Base-by-base conservation (phyloP, 2,113 vertebrate species). In the Bos indicus region DNA sequence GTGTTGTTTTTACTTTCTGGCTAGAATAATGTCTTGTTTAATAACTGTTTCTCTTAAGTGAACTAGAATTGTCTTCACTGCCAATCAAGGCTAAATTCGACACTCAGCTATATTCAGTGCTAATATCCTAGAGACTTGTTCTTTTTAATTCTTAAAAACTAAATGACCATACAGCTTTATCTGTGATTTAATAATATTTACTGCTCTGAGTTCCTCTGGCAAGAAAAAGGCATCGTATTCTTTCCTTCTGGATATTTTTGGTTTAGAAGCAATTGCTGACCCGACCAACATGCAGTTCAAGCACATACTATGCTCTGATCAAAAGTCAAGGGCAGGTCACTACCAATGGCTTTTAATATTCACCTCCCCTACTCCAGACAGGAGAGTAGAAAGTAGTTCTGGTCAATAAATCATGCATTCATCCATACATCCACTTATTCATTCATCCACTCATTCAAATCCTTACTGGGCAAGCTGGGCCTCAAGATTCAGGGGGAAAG, bases 21-120 rank as follows among this genome's bases (percentile, higher is more conserved):
- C 54, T 74, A 87, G 51, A 84, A 57, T 52, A 84, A 95, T 48
- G 30, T 36, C 54, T 91, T 94, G 33, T 56, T 92, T 88, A 94
- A 88, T 85, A 93, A 92, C 81, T 92, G 40, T 51, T 97, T 98
- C 60, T 96, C 40, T 88, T 86, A 85, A 82, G 23, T 86, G 28
- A 36, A 64, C 21, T 78, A 93, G 78, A 95, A 94, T 86, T 94
- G 43, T 93, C 67, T 54, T 89, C 52, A 46, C 43, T 95, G n/a
- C 7, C 59, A 91, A 26, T 77, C 91, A 43, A 71, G 7, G 33
- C 59, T 96, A 93, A 94, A 78, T 95, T 88, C 82, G 51, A 30
- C 67, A 77, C 23, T 88, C 8, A 77, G 17, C 40, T 60, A 4
- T n/a, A 74, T 36, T 74, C 67, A 74, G 21, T 40, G 67, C 59